A percentile compares a stretch with the other conserved stretches of the same genome.
phyloP scores from a whole-genome alignment of 2,888 invertebrate genomes.

The Mylabris sibirica region DNA sequence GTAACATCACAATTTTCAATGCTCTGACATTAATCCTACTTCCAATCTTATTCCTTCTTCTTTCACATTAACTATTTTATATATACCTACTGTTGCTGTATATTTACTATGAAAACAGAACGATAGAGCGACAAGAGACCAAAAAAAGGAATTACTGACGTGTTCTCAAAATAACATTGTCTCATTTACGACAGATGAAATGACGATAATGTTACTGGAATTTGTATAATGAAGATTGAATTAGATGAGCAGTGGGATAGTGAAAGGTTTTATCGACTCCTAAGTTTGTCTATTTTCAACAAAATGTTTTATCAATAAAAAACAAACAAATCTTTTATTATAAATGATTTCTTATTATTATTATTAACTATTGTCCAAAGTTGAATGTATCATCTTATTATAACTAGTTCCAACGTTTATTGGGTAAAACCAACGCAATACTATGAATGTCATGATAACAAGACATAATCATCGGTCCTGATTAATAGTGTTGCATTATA shows the following conservation, averaged over 20 bases:
- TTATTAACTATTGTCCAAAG: not conserved
- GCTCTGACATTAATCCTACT: not conserved
- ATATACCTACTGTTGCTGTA: not conserved
- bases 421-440: conserved; percentile 33
- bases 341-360: too few relatives aligned
- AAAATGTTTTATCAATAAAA: not conserved
- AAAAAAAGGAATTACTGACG: conserved; percentile 24
- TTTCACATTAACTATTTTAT: not conserved
- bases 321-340: not conserved
- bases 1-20: not conserved
- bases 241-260: not conserved
- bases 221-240: conserved; percentile 36
- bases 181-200: conserved; percentile 30
- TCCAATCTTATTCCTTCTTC: not conserved
- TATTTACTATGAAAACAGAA: not conserved
- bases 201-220: conserved; percentile 31
- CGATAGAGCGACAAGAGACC: too few relatives aligned
- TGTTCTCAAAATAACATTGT: conserved; percentile 10
- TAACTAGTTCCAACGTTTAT: conserved; percentile 21
- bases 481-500: conserved; percentile 50
- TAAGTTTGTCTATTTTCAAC: not conserved
- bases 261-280: not conserved
- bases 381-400: not conserved
- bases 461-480: conserved; percentile 49
- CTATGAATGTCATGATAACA: conserved; percentile 44